These are phyloP conservation scores for Drosophila bocki DNA, from an alignment of 1,140 invertebrate genomes.

Conservation along the genomic window DNA sequence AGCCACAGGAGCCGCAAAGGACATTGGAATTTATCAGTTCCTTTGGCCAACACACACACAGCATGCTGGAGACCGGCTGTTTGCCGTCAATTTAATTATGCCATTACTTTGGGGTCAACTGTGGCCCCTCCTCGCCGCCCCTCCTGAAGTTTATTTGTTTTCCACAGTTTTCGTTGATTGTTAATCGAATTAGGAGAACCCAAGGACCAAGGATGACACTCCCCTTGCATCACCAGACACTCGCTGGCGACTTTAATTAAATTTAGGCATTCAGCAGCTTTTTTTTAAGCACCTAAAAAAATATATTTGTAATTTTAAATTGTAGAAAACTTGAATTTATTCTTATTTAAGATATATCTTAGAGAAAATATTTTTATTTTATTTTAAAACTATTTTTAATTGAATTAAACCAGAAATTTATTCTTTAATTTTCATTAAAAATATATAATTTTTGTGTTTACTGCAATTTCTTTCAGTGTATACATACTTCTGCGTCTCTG, in stretches of 20 bases:
- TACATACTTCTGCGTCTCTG: constrained; percentile 13
- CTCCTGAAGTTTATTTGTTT: constrained; percentile 51
- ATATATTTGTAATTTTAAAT: background rate
- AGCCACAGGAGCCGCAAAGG: constrained; percentile 1
- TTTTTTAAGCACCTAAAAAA: background rate
- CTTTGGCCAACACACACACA: constrained; percentile 2
- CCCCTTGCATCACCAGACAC: constrained; percentile 15
- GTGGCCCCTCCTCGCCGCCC: constrained; percentile 5
- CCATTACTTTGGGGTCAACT: constrained; percentile 68
- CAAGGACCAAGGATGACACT: constrained; percentile 5
- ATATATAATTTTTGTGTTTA: constrained; percentile 3
- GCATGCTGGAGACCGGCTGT: background rate
- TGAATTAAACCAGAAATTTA: too few relatives aligned
- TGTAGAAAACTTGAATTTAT: too few relatives aligned
- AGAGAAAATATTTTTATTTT: too few relatives aligned
- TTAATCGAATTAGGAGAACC: constrained; percentile 64
- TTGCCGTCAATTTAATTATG: constrained; percentile 73
- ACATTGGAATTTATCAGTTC: constrained; percentile 30
- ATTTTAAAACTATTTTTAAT: too few relatives aligned
- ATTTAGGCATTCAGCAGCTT: constrained; percentile 53
- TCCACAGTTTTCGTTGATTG: constrained; percentile 64
- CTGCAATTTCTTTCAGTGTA: background rate
- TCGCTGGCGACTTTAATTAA: constrained; percentile 57
- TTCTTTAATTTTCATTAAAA: too few relatives aligned
- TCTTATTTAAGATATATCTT: too few relatives aligned